Percentiles rank a stretch among this genome's conserved stretches.
Conservation (phyloP, 2,888 invertebrate genomes). For the Drosophila mercatorum region DNA sequence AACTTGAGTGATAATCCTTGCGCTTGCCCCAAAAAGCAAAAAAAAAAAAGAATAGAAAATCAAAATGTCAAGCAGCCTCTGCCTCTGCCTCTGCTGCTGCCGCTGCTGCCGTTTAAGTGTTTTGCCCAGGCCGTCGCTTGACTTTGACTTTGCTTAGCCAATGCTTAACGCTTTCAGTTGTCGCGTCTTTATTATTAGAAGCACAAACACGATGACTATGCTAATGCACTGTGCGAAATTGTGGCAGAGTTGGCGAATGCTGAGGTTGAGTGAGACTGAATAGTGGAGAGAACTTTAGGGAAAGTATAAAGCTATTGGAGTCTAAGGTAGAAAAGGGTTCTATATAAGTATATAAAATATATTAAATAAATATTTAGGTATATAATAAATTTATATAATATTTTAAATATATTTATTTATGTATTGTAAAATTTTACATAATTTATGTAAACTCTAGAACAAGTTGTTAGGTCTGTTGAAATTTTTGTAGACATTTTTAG, state of each 20-base stretch:
- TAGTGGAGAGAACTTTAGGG: no score
- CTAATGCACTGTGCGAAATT: conserved; percentile 1
- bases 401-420: not conserved
- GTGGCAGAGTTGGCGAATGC: not conserved
- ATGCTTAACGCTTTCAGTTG: conserved; percentile 13
- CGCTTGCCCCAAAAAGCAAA: conserved; percentile 35
- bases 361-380: not conserved
- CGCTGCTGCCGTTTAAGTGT: conserved; percentile 19
- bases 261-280: not conserved
- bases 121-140: conserved; percentile 22
- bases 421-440: not conserved
- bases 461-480: not conserved
- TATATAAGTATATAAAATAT: not conserved
- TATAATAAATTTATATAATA: not conserved
- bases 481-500: not conserved
- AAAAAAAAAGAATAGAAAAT: conserved; percentile 14
- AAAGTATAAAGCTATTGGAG: not conserved
- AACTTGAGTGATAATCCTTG: conserved; percentile 78
- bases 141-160: conserved; percentile 41
- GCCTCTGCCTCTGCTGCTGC: not conserved
- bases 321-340: not conserved
- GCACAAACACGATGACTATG: not conserved
- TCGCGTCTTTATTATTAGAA: conserved; percentile 5
- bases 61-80: conserved; percentile 58
- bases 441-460: not conserved